Evolutionary conservation across 2,113 vertebrate species (phyloP), one percentile per base, ranked within the genome.

Genomic region (Thunnus thynnus): DNA sequence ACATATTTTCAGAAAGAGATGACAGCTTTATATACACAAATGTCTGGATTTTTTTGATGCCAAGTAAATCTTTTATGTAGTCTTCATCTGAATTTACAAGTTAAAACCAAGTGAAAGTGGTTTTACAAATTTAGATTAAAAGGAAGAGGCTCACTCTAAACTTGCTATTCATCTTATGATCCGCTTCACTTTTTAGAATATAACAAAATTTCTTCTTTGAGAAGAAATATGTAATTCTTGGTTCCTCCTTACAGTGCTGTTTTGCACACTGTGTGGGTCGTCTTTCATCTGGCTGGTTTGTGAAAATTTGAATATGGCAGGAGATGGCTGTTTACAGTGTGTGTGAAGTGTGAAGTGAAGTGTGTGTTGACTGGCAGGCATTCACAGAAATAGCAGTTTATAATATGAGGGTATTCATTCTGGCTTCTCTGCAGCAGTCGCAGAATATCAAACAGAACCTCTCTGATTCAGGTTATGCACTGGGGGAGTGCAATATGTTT

Each of bases 401-500:
- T 80, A 79, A 75, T 48, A 85, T 67, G 67, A 72, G 48, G 52
- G 20, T 74, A 36, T 78, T 71, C 69, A 76, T 69, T 55, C 62
- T 60, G 71, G 63, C 63, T 76, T 68, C 69, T 84, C 58, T 56
- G 69, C 63, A 76, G 84, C 72, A 68, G 73, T 64, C 63, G 18
- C 54, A 52, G 76, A 82, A 83, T 65, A 86, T 68, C 68, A 87
- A 87, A 71, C 48, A 67, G n/a, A 71, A 52, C 66, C 30, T 73
- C 55, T 50, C 63, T 25, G 64, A 58, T n/a, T 72, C 46, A 55
- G 68, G 44, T 57, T 30, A 51, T 50, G 60, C 83, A 69, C 52
- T 1, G 2, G 12, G 9, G 58, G 63, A 70, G 46, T 3, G 5
- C 57, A 64, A 66, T 61, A 14, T 70, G 46, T 47, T 78, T 55